phyloP scores from a whole-genome alignment of 2,888 invertebrate species.

The Chymomyza caudatula region DNA sequence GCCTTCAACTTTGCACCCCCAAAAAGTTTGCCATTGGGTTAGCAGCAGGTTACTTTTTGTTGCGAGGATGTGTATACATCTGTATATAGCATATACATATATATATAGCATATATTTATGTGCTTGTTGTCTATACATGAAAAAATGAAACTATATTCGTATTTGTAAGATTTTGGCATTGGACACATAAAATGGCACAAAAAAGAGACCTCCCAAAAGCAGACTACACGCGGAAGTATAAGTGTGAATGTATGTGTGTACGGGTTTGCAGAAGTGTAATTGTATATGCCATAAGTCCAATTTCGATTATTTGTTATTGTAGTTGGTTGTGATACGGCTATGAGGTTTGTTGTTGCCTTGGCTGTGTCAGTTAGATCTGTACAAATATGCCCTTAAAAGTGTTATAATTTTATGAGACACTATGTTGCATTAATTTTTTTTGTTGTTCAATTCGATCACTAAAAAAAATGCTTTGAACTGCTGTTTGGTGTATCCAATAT shows the following conservation, averaged over 20 bases:
- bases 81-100: not conserved
- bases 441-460: no score
- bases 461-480: no score
- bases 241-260: not conserved
- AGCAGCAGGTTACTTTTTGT: not conserved
- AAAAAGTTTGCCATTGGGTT: conserved; percentile 17
- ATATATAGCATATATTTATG: not conserved
- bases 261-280: not conserved
- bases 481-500: no score
- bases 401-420: no score
- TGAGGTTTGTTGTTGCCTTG: conserved; percentile 9
- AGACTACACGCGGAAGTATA: conserved; percentile 23
- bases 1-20: conserved; percentile 4
- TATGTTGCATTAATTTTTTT: no score
- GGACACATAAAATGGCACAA: conserved; percentile 34
- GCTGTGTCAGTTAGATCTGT: not conserved
- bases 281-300: conserved; percentile 48
- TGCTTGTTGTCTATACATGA: conserved; percentile 5
- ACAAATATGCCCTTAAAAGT: not conserved
- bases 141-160: conserved; percentile 51
- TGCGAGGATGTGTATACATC: not conserved
- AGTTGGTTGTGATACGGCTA: conserved; percentile 35
- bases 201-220: conserved; percentile 40
- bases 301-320: conserved; percentile 59
- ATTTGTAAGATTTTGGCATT: conserved; percentile 54